A percentile compares a stretch with the other conserved stretches of the same genome.
These are phyloP conservation scores for Catocala sponsa DNA, from an alignment of 2,888 invertebrate genomes.

Conservation along the genomic window DNA sequence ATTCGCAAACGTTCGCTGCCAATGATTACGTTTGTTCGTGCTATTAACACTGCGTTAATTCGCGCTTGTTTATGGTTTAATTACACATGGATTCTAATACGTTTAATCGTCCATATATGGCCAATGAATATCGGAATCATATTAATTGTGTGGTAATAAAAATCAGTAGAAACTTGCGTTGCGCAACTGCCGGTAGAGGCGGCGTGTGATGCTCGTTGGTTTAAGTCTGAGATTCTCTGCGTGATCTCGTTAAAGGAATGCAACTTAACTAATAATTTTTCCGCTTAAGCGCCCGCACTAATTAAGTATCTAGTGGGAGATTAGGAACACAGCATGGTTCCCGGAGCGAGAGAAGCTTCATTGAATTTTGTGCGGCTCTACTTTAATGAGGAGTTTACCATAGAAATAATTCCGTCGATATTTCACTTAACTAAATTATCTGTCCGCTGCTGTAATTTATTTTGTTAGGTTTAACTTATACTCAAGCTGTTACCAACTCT, in stretches of 20 bases:
- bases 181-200: slow-evolving; percentile 20
- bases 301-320: slow-evolving; percentile 40
- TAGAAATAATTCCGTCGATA: neutral
- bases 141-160: slow-evolving; percentile 33
- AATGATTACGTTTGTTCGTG: slow-evolving; percentile 54
- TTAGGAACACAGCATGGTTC: slow-evolving; percentile 36
- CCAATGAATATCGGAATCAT: slow-evolving; percentile 29
- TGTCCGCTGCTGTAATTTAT: no score
- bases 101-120: slow-evolving; percentile 23
- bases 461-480: no score
- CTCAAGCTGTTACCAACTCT: no score
- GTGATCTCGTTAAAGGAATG: slow-evolving; percentile 37
- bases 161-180: slow-evolving; percentile 31
- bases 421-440: no score
- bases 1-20: slow-evolving; percentile 57
- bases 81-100: slow-evolving; percentile 16
- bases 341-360: slow-evolving; percentile 23
- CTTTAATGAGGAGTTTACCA: slow-evolving; percentile 1
- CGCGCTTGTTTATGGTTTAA: slow-evolving; percentile 22
- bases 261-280: slow-evolving; percentile 38
- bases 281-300: slow-evolving; percentile 32
- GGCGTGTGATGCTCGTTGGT: slow-evolving; percentile 17
- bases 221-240: slow-evolving; percentile 31
- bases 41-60: slow-evolving; percentile 25
- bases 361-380: slow-evolving; percentile 16